Conservation (phyloP, 2,888 invertebrate species). For the Leptinotarsa rubiginosa region DNA sequence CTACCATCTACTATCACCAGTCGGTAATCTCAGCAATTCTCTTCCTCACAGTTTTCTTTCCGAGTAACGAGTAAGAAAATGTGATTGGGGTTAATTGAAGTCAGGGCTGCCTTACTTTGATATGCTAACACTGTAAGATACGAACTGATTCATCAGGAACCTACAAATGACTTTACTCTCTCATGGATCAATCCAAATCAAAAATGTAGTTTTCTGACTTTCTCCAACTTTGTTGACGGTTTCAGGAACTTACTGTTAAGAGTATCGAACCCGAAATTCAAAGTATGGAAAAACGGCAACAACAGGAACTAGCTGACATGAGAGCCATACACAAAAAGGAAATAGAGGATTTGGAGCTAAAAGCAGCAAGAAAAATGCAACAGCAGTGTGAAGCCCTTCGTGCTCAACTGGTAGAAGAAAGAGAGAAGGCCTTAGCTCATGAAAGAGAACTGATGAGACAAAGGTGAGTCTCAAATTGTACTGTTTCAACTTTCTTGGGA, state of each 20-base stretch:
- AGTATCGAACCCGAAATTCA: slow-evolving; percentile 87
- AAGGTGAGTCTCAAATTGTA: slow-evolving; percentile 61
- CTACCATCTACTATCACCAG: no score
- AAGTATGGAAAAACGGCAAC: slow-evolving; percentile 78
- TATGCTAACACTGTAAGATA: no score
- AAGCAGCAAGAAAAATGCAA: slow-evolving; percentile 72
- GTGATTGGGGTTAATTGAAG: no score
- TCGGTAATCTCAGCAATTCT: no score
- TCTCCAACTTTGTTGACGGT: not conserved
- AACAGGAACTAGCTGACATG: slow-evolving; percentile 77
- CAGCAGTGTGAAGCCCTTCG: slow-evolving; percentile 73
- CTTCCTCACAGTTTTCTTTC: no score
- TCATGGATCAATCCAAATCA: no score
- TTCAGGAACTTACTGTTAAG: slow-evolving; percentile 84
- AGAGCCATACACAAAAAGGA: slow-evolving; percentile 75
- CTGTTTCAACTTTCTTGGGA: no score
- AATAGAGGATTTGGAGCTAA: slow-evolving; percentile 73
- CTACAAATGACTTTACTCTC: no score
- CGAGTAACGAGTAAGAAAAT: no score
- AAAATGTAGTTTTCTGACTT: no score
- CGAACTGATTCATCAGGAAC: no score
- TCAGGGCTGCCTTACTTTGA: no score
- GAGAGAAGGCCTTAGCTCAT: slow-evolving; percentile 72
- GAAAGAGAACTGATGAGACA: slow-evolving; percentile 73
- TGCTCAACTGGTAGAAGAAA: slow-evolving; percentile 72